These are phyloP conservation scores for Tribolium castaneum DNA, from an alignment of 1,140 invertebrate genomes.

Conservation along the genomic window DNA sequence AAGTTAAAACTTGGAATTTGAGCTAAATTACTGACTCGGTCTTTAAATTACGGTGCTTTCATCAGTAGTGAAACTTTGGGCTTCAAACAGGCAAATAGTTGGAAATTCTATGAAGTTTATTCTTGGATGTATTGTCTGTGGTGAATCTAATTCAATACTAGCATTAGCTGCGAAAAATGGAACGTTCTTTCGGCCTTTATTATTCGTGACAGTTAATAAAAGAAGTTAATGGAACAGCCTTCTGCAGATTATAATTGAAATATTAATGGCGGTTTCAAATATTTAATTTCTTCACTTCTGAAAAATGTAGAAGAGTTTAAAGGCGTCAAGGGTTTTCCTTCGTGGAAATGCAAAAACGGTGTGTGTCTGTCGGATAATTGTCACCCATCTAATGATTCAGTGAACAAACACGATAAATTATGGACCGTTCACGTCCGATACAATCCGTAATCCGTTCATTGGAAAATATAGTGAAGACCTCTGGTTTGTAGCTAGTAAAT, in stretches of 20 bases:
- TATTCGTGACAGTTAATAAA: constrained; percentile 31
- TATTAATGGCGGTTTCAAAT: constrained; percentile 39
- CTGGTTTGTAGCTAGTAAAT: constrained; percentile 52
- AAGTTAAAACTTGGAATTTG: no score
- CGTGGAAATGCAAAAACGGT: neutral
- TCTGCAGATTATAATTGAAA: constrained; percentile 38
- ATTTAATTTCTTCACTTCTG: constrained; percentile 30
- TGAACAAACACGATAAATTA: constrained; percentile 38
- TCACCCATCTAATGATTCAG: constrained; percentile 26
- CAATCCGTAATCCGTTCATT: constrained; percentile 48
- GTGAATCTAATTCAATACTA: neutral
- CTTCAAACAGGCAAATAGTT: neutral
- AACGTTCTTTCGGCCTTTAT: neutral
- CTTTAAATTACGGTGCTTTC: neutral
- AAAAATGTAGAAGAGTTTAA: constrained; percentile 29
- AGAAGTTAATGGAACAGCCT: constrained; percentile 32
- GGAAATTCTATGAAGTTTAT: no score
- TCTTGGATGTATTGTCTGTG: neutral
- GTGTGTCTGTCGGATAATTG: constrained; percentile 16
- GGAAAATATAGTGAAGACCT: constrained; percentile 55
- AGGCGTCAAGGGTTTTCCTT: neutral
- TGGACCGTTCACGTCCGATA: constrained; percentile 37
- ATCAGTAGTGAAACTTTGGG: neutral
- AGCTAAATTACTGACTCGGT: neutral
- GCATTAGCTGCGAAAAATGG: neutral